phyloP scores from a whole-genome alignment of 2,113 vertebrate genomes.

The Physeter macrocephalus region DNA sequence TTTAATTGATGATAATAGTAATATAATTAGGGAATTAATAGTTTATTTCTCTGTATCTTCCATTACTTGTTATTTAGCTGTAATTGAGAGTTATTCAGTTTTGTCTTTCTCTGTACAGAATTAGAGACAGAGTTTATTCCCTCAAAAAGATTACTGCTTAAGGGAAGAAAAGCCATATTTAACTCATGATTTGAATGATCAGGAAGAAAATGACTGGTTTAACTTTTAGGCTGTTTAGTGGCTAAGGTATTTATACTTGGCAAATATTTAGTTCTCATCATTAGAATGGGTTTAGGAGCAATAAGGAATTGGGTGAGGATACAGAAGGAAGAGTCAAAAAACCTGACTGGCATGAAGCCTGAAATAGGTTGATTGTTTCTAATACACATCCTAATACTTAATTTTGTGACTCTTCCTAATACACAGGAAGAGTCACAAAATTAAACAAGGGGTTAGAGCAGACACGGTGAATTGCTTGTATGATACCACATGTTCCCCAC shows the following conservation, averaged over 20 bases:
- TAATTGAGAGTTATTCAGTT: not conserved
- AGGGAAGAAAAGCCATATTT: not conserved
- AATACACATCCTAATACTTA: too few species aligned
- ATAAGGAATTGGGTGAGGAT: not conserved
- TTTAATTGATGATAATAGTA: not conserved
- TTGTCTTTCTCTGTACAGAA: not conserved
- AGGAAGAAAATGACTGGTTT: not conserved
- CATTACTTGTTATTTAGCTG: not conserved
- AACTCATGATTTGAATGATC: not conserved
- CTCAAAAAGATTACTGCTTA: not conserved
- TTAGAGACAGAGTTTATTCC: not conserved
- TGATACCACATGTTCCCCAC: fast-evolving
- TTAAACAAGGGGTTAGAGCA: not conserved
- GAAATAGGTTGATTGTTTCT: too few species aligned
- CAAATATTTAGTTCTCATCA: not conserved
- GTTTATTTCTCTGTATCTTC: not conserved
- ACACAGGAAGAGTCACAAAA: too few species aligned
- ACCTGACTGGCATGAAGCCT: too few species aligned
- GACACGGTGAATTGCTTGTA: not conserved
- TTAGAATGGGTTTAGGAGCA: not conserved
- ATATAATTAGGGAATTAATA: not conserved
- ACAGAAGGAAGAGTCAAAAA: not conserved
- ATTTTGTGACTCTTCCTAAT: too few species aligned
- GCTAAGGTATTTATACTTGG: not conserved
- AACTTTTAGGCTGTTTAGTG: not conserved